A percentile compares a stretch with the other conserved stretches of the same genome.
phyloP scores from a whole-genome alignment of 2,888 invertebrate species.

The Lithodes maja region DNA sequence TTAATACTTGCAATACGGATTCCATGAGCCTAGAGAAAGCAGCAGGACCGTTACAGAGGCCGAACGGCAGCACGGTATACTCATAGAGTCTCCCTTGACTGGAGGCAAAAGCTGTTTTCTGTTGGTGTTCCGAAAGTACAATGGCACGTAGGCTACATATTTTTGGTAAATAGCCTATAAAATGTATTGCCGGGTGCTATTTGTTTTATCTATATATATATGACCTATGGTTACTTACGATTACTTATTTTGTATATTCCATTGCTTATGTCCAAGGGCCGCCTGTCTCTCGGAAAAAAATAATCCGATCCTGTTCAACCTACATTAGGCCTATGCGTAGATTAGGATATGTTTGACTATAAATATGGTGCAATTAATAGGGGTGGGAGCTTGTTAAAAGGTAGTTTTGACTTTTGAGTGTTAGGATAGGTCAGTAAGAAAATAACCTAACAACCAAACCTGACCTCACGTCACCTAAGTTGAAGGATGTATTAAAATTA shows the following conservation, averaged over 20 bases:
- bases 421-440: not conserved
- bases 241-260: not conserved
- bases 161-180: too few relatives aligned
- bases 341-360: too few relatives aligned
- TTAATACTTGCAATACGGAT: too few relatives aligned
- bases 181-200: not conserved
- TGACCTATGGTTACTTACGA: not conserved
- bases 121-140: too few relatives aligned
- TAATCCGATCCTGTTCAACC: not conserved
- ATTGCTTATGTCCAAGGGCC: not conserved
- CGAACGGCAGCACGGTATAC: too few relatives aligned
- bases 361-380: too few relatives aligned
- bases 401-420: too few relatives aligned
- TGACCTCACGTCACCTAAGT: not conserved
- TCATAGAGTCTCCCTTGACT: too few relatives aligned
- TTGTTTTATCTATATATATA: not conserved
- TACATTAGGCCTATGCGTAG: not conserved
- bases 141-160: too few relatives aligned
- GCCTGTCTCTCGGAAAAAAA: not conserved
- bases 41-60: too few relatives aligned
- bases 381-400: not conserved
- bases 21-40: too few relatives aligned
- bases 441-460: not conserved
- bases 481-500: not conserved
- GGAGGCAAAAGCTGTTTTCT: too few relatives aligned